These are phyloP conservation scores for Bos indicus DNA, from an alignment of 2,113 vertebrate genomes.

Conservation along the genomic window DNA sequence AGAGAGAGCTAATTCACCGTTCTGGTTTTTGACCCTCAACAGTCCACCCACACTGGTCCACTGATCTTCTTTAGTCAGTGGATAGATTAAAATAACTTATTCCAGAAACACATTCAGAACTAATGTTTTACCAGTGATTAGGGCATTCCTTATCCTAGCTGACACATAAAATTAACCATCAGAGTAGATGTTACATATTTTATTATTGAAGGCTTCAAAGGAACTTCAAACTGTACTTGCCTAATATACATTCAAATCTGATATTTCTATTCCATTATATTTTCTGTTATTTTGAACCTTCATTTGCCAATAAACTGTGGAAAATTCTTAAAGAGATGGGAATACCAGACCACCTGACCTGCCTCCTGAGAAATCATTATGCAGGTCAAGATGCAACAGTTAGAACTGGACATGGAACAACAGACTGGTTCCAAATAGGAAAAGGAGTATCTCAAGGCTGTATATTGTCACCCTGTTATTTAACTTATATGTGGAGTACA, in stretches of 20 bases:
- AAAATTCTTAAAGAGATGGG: neutral
- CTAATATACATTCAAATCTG: neutral
- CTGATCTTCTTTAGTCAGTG: neutral
- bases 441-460: neutral
- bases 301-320: neutral
- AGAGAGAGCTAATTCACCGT: neutral
- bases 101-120: neutral
- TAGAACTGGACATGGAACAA: neutral
- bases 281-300: neutral
- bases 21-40: neutral
- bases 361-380: neutral
- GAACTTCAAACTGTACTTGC: neutral
- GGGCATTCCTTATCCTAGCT: neutral
- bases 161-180: neutral
- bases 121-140: neutral
- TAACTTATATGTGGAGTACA: neutral
- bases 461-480: neutral
- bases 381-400: neutral
- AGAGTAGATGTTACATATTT: neutral
- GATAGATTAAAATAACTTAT: neutral
- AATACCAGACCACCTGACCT: neutral
- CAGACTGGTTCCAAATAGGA: neutral
- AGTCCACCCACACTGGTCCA: too few relatives aligned
- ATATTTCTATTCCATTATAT: neutral
- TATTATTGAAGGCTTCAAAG: neutral